A percentile compares a stretch with the other conserved stretches of the same genome.
phyloP scores from a whole-genome alignment of 35 echinoderm and acorn worm species.

The Patiria miniata region DNA sequence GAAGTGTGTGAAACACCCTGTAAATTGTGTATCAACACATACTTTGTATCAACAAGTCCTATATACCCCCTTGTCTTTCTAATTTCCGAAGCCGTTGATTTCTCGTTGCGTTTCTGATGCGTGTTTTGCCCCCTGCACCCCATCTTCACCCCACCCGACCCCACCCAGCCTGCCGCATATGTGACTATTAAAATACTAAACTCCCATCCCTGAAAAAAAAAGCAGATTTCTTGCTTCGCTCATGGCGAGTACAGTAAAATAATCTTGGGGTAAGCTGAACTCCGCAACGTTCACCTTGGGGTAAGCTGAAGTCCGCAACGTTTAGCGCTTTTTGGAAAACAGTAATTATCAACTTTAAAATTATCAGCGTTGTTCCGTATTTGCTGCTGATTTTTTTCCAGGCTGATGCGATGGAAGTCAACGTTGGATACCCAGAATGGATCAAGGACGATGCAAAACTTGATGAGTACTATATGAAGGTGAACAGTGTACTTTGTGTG shows the following conservation, averaged over 20 bases:
- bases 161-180: too few relatives aligned
- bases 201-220: too few relatives aligned
- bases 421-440: constrained; percentile 83
- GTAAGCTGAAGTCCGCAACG: too few relatives aligned
- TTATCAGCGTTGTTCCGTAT: not conserved
- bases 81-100: not conserved
- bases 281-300: too few relatives aligned
- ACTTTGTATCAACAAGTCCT: not conserved
- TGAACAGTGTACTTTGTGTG: not conserved
- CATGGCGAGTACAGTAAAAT: too few relatives aligned
- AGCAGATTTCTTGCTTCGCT: too few relatives aligned
- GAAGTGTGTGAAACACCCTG: not conserved
- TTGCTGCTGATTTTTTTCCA: not conserved
- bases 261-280: too few relatives aligned
- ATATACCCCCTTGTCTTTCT: not conserved
- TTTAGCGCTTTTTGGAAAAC: too few relatives aligned
- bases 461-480: constrained; percentile 54
- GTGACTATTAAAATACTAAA: too few relatives aligned
- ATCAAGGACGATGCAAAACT: constrained; percentile 60
- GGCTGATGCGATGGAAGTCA: constrained; percentile 61
- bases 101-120: not conserved
- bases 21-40: not conserved
- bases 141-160: too few relatives aligned
- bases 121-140: not conserved
- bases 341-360: too few relatives aligned